A percentile compares a stretch with the other conserved stretches of the same genome.
phyloP scores from a whole-genome alignment of 2,888 invertebrate species.

The Balanococcus diminutus region DNA sequence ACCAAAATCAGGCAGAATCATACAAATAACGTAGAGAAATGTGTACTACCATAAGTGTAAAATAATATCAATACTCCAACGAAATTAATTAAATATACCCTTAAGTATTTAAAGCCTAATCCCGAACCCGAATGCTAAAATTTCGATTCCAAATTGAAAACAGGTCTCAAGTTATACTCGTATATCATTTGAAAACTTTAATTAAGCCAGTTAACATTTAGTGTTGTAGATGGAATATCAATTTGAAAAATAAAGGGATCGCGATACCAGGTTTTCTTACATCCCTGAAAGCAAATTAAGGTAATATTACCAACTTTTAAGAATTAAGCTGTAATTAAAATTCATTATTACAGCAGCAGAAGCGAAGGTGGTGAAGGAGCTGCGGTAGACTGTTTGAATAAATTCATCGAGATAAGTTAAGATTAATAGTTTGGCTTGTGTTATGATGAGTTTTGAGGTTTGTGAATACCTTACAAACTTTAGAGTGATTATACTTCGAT shows the following conservation, averaged over 20 bases:
- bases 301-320: neutral
- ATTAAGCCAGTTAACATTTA: neutral
- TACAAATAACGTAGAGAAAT: too few species aligned
- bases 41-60: too few species aligned
- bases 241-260: neutral
- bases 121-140: neutral
- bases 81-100: neutral
- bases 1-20: too few species aligned
- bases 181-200: neutral
- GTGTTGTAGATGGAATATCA: conserved; percentile 3
- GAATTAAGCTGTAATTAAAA: neutral
- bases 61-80: neutral
- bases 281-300: neutral
- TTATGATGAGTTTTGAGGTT: neutral
- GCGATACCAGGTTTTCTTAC: neutral
- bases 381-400: neutral
- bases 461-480: neutral
- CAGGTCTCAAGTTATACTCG: neutral
- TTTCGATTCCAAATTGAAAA: neutral
- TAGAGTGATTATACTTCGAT: neutral
- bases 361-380: too few species aligned
- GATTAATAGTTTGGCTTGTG: neutral
- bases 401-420: neutral
- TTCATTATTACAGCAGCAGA: neutral
- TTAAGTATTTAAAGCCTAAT: too few species aligned